Evolutionary conservation across 2,888 invertebrate species (phyloP).

Genomic region (Aelia acuminata): DNA sequence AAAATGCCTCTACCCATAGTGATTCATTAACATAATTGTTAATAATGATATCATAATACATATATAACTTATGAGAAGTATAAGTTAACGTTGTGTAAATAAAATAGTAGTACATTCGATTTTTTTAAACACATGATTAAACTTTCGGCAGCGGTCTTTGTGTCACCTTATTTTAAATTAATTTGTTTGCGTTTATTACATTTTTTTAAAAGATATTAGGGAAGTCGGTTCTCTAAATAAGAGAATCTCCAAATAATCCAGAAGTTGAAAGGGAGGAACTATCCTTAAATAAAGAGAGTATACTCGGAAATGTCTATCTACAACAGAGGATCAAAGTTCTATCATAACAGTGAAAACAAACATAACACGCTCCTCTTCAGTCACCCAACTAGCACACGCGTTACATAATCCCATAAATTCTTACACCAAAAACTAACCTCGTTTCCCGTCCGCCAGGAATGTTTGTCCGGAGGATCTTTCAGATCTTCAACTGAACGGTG

Average conservation of each 20-base stretch:
- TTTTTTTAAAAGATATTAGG: no score
- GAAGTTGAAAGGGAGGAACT: neutral
- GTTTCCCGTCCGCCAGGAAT: conserved; percentile 2
- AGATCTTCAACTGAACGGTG: neutral
- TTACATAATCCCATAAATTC: neutral
- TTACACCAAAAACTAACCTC: neutral
- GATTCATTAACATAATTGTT: no score
- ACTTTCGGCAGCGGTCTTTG: no score
- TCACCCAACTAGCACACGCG: neutral
- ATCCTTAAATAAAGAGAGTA: neutral
- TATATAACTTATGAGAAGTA: no score
- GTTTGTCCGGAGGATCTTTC: conserved; percentile 11
- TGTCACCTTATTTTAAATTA: no score
- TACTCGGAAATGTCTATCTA: neutral
- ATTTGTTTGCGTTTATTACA: no score
- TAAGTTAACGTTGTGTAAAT: no score
- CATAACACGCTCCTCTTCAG: neutral
- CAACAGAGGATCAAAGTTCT: neutral
- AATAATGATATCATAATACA: no score
- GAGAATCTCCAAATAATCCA: neutral
- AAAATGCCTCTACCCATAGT: no score
- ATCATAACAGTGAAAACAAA: neutral
- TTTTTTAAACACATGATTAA: no score
- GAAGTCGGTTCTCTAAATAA: no score
- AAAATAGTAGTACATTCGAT: no score